Evolutionary conservation across 2,113 vertebrate genomes (phyloP), one percentile per base, ranked within the genome.

Genomic region (Ceyx melanurus): DNA sequence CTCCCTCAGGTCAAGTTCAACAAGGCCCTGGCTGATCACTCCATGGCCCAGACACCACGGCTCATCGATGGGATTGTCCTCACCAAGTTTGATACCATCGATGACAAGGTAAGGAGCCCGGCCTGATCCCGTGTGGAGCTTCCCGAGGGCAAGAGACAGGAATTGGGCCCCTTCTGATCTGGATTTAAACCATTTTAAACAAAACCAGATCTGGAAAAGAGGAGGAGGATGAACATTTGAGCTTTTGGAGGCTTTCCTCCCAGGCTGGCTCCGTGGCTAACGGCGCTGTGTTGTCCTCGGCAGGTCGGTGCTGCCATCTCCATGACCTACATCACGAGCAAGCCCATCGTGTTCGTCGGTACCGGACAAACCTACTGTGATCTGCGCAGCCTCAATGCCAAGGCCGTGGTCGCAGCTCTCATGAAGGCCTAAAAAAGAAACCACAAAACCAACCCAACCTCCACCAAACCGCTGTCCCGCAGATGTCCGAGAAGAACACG

Each of bases 281-380:
- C 1, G 1, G 29, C 15, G 21, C 45, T 62, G 13, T 1, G 3
- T 56, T 90, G 28, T 92, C 40, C 91, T 62, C 0, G 60, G 70
- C 96, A 99, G 99, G 99, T 99, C 2, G 99, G 99, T 0, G 99
- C 99, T 11, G 99, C 99, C 89, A 99, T 99, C 95, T 99, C 99
- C 84, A 99, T 99, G 99, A 99, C 99, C 7, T 99, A 99, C 98
- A 99, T 99, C 98, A 99, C 99, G 7, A 99, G 99, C 95, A 99
- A 99, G 97, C 99, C 99, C 56, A 99, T 99, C 2, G 99, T 99
- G 92, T 99, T 99, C 37, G 99, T 99, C 81, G 99, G 99, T 86
- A 99, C 99, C 0, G 99, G 99, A 93, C 99, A 99, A 95, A 99
- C 99, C 46, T 99, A 99, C 98, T 99, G 98, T 86, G 99, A 99